Evolutionary conservation across 2,797 vertebrate genomes (phyloP).

Genomic region (Sebastes steindachneri): DNA sequence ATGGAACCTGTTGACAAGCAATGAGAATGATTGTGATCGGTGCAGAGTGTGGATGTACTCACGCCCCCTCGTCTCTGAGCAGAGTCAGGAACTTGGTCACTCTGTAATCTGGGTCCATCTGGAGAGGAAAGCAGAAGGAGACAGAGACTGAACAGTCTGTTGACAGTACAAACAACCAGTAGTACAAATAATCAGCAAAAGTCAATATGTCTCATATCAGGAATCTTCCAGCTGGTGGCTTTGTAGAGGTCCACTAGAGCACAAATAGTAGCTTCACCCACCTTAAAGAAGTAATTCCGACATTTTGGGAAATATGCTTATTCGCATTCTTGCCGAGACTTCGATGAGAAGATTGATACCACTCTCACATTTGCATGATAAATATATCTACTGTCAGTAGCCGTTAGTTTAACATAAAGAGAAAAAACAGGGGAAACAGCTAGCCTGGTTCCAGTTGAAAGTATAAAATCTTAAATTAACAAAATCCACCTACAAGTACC

Average conservation of each 20-base stretch:
- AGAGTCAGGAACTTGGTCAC: conserved; percentile 95
- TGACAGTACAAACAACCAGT: background rate
- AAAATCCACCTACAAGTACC: accelerated
- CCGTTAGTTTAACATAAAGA: background rate
- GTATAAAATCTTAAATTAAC: too few relatives aligned
- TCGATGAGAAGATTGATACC: background rate
- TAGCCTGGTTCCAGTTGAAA: accelerated
- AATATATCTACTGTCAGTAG: background rate
- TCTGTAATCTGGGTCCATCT: conserved; percentile 95
- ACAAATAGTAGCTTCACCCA: background rate
- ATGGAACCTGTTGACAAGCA: background rate
- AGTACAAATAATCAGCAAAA: background rate
- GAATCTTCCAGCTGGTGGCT: background rate
- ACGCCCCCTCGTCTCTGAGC: conserved; percentile 94
- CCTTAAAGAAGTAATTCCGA: background rate
- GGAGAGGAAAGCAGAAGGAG: conserved; percentile 41
- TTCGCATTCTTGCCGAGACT: too few relatives aligned
- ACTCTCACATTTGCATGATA: background rate
- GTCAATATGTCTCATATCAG: background rate
- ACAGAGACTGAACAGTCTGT: background rate
- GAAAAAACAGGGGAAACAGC: background rate
- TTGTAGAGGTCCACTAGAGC: background rate
- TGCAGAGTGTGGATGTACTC: conserved; percentile 78
- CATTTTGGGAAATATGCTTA: background rate
- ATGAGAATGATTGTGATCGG: background rate